Base-by-base conservation (phyloP, 2,113 vertebrate species). In the Crotophaga sulcirostris region DNA sequence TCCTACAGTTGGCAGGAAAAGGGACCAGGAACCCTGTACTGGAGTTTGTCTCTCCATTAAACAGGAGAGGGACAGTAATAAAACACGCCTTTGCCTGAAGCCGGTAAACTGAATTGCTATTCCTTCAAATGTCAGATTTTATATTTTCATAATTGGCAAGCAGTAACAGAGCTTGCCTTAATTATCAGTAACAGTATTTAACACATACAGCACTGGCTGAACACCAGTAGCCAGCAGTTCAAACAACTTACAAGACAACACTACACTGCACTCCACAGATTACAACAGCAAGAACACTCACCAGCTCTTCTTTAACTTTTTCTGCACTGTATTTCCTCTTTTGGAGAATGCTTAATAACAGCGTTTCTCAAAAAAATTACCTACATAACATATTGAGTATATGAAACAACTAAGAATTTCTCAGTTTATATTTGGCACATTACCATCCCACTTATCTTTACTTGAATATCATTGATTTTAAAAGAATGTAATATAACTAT, bases 111-210 rank as follows among this genome's bases (percentile, higher is more conserved):
- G 66, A 73, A 80, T 6, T 79, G 49, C 29, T 75, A 20, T 44
- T 77, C 55, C 64, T 80, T 80, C 68, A 96, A 95, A 91, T 77
- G 55, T 70, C 63, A 89, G 40, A 83, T 69, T 73, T 88, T 62
- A 66, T 40, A 73, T 84, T 44, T 89, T 73, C 19, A 25, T 66
- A 86, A 84, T 7, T 74, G 44, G 20, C 52, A 84, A 1, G 3
- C 26, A 31, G 59, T n/a, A 81, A 85, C 8, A 78, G 58, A 70
- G 25, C 23, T 80, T 54, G 16, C 47, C 11, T 86, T 84, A 70
- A 70, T 55, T 64, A 66, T 23, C 70, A 83, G 55, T 25, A 68
- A 31, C 21, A 44, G 9, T 23, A 55, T 47, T 40, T 45, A 83
- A 45, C 31, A 54, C 19, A 66, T 88, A 83, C 36, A 62, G 66